These are phyloP conservation scores for Dinocampus coccinellae DNA, from an alignment of 2,888 invertebrate species.

Conservation along the genomic window DNA sequence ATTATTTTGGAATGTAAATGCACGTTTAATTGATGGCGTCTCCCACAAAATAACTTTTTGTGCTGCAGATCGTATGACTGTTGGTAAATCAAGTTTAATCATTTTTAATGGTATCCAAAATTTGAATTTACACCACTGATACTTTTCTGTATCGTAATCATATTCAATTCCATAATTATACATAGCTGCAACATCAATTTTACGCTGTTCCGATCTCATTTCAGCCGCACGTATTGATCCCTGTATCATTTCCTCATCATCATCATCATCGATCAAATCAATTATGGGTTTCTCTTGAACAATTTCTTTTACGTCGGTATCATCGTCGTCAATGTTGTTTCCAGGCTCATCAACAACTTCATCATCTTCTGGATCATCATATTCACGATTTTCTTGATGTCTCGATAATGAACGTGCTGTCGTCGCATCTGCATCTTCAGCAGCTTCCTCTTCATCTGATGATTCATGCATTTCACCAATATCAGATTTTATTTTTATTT, in stretches of 20 bases:
- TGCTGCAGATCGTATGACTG: conserved; percentile 80
- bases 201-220: conserved; percentile 52
- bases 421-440: conserved; percentile 71
- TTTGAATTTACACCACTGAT: conserved; percentile 88
- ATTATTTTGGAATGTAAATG: conserved; percentile 82
- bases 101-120: conserved; percentile 76
- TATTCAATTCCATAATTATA: conserved; percentile 75
- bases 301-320: conserved; percentile 55
- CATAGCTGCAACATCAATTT: conserved; percentile 66
- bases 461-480: conserved; percentile 70
- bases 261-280: conserved; percentile 38
- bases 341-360: conserved; percentile 68
- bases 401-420: conserved; percentile 59
- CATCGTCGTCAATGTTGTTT: conserved; percentile 56
- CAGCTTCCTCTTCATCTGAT: conserved; percentile 78
- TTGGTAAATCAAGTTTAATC: conserved; percentile 81
- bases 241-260: conserved; percentile 39
- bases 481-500: conserved; percentile 39
- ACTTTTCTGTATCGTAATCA: conserved; percentile 80
- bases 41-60: conserved; percentile 83
- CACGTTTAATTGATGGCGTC: conserved; percentile 84
- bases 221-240: conserved; percentile 39
- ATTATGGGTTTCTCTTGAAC: conserved; percentile 32
- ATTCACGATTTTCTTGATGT: conserved; percentile 71
- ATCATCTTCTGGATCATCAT: conserved; percentile 71